Evolutionary conservation across 2,113 vertebrate genomes (phyloP), one percentile per base, ranked within the genome.

Genomic region (Felis catus): DNA sequence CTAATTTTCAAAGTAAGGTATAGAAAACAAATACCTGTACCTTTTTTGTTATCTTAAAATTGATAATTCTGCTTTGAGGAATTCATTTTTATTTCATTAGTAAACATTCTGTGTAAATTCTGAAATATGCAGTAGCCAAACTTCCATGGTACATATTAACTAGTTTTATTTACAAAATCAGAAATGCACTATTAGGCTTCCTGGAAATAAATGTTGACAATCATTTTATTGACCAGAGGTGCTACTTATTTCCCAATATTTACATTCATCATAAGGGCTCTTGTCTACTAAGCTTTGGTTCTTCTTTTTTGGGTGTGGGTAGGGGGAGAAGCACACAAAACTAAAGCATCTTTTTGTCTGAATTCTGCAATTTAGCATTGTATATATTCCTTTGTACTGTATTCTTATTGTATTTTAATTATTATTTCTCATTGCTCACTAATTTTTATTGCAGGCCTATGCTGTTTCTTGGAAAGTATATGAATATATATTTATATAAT

Each of bases 231-330:
- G 97, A 98, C 88, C 96, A 96, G 98, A 98, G 98, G 98, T 99
- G 98, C 98, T 99, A 98, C 97, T 98, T 98, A 95, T 97, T 97
- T 98, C 98, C 97, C 96, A 98, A 94, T 91, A 95, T 93, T 97
- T 97, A 96, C 76, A 66, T 97, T 98, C 93, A 97, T 97, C 92
- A 89, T 96, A 98, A 98, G 68, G 78, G 94, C 85, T 91, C 94
- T 70, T 97, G 51, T 98, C 31, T 97, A 85, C 94, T 94, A 8
- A 97, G 29, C 2, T 97, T 94, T 94, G 55, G 89, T 91, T 82
- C 33, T 41, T 83, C 39, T 89, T 63, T 81, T 85, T 74, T 7
- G 13, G 41, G 71, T 12, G 41, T 15, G 36, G 16, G 6, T 4
- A 10, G 18, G 11, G 45, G 7, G 33, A 45, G 11, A 7, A 48